Evolutionary conservation across 2,797 vertebrate species (phyloP).

Genomic region (Sebastiscus albofasciatus): DNA sequence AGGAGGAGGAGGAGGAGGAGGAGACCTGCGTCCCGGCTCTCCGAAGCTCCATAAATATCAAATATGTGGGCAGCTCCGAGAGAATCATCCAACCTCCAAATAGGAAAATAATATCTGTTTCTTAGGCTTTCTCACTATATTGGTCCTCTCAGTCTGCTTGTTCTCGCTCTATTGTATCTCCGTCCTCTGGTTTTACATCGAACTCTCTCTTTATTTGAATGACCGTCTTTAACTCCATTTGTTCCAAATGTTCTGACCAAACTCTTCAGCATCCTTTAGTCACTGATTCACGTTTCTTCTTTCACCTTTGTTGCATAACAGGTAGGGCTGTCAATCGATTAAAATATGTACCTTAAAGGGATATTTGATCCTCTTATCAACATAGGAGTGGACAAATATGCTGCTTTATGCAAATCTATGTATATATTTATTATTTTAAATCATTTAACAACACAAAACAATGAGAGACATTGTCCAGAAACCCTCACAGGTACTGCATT

Average conservation of each 20-base stretch:
- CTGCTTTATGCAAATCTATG: no score
- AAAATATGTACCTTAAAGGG: no score
- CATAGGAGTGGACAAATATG: no score
- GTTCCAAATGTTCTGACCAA: background rate
- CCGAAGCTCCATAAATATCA: slow-evolving; percentile 37
- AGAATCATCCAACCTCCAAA: slow-evolving; percentile 17
- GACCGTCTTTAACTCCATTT: background rate
- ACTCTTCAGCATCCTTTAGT: background rate
- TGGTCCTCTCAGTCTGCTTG: background rate
- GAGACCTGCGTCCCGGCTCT: slow-evolving; percentile 1
- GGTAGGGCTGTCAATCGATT: no score
- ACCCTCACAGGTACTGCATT: no score
- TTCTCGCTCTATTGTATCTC: background rate
- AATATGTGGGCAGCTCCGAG: slow-evolving; percentile 32
- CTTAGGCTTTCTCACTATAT: background rate
- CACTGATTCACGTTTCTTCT: background rate
- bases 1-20: background rate
- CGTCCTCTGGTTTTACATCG: background rate
- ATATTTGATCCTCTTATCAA: no score
- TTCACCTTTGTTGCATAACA: background rate
- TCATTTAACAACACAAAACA: no score
- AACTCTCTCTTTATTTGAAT: background rate
- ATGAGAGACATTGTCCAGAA: no score
- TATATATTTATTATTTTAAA: no score
- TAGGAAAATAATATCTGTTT: slow-evolving; percentile 1